Percentiles rank a stretch among this genome's conserved stretches.
phyloP scores from a whole-genome alignment of 2,797 vertebrate genomes.

The Myotis findleyi region DNA sequence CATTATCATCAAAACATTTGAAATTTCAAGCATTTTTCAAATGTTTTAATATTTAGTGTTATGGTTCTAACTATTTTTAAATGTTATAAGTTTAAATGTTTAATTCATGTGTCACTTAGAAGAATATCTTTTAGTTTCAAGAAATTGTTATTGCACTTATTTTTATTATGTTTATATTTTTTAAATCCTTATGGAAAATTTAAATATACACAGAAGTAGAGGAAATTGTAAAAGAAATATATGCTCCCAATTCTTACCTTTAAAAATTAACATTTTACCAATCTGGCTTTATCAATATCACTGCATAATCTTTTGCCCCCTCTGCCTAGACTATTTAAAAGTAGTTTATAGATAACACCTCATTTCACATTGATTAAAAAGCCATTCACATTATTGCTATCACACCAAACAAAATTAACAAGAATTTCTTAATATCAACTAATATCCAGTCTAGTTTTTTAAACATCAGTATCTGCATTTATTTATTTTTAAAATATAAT shows the following conservation, averaged over 20 bases:
- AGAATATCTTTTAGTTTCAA: not conserved
- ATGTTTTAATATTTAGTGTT: not conserved
- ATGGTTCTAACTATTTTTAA: not conserved
- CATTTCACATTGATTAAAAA: not conserved
- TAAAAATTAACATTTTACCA: slow-evolving; percentile 1
- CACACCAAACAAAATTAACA: not conserved
- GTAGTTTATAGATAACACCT: not conserved
- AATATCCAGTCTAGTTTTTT: not conserved
- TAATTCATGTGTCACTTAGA: not conserved
- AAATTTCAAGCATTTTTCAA: slow-evolving; percentile 2
- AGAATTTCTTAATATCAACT: not conserved
- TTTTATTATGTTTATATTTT: slow-evolving; percentile 7
- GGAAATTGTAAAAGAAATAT: not conserved
- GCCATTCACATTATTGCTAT: not conserved
- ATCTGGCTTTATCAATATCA: not conserved
- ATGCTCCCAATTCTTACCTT: not conserved
- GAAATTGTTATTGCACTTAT: not conserved
- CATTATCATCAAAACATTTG: not conserved
- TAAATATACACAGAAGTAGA: not conserved
- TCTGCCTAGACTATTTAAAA: not conserved
- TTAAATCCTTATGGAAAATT: not conserved
- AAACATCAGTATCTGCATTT: too few relatives aligned
- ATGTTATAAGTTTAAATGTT: slow-evolving; percentile 5
- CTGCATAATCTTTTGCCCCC: not conserved
- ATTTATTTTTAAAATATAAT: too few relatives aligned